Base-by-base conservation (phyloP, 2,113 vertebrate species). In the Pluvialis apricaria region DNA sequence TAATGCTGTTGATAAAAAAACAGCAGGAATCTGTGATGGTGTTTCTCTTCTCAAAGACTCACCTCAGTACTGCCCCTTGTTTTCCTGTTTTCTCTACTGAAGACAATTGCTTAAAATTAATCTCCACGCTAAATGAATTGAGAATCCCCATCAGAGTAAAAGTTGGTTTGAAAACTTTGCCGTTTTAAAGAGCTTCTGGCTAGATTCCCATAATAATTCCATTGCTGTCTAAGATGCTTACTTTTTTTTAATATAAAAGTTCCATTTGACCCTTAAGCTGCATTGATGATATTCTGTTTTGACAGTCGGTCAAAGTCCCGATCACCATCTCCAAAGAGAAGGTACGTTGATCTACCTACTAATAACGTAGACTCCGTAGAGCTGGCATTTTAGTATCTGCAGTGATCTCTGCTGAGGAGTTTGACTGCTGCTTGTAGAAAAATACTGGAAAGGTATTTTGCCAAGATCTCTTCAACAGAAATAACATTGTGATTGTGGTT, bases 271-370 rank as follows among this genome's bases (percentile, higher is more conserved):
- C 75, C 75, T 26, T 17, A 87, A 82, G 24, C 45, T 76, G 36
- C 81, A 75, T 64, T 87, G 86, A 71, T 95, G 92, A 86, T 96
- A 62, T 95, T 94, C 38, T 97, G 42, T 98, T 98, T 98, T 98
- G 86, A 96, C 97, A 98, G 98, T 97, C 98, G 97, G 58, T 99
- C 98, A 64, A 98, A 99, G 97, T 98, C 98, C 95, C 98, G 97
- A 95, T 98, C 98, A 49, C 98, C 98, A 65, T 98, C 99, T 98
- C 97, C 98, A 97, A 99, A 99, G 97, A 98, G 98, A 98, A 99
- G 98, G 98, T 99, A 98, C 18, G 98, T 97, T 96, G 70, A 76
- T 89, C 47, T 94, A 91, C 38, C 89, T 95, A 2, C 64, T 82
- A 24, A 25, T 36, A 73, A 64, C 4, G 7, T 4, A 87, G 75